phyloP scores from a whole-genome alignment of 2,888 invertebrate genomes.

The Hesperia comma region DNA sequence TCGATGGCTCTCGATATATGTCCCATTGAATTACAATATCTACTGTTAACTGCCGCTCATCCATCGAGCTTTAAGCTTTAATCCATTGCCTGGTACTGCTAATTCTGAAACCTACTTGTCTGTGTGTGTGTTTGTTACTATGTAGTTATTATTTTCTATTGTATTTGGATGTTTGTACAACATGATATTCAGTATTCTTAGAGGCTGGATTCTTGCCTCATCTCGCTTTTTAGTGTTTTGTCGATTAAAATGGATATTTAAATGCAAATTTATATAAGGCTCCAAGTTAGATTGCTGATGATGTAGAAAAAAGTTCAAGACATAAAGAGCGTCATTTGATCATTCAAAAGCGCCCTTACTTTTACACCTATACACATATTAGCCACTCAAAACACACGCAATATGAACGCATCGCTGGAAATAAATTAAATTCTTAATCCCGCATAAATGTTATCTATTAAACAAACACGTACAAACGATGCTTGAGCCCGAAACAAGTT shows the following conservation, averaged over 20 bases:
- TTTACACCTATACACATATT: too few species aligned
- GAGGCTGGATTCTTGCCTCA: too few species aligned
- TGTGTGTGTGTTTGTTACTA: neutral
- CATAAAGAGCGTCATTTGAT: too few species aligned
- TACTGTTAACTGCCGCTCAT: slow-evolving; percentile 13
- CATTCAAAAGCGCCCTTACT: too few species aligned
- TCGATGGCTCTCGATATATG: slow-evolving; percentile 23
- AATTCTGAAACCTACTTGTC: neutral
- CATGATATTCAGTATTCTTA: too few species aligned
- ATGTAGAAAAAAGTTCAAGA: too few species aligned
- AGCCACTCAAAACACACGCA: neutral
- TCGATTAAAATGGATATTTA: too few species aligned
- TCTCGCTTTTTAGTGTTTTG: too few species aligned
- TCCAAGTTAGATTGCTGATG: too few species aligned
- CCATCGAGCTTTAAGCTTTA: neutral
- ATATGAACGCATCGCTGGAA: neutral
- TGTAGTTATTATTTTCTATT: too few species aligned
- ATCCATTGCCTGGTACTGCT: neutral
- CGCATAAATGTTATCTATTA: slow-evolving; percentile 28
- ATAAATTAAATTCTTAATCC: neutral
- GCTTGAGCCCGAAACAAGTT: slow-evolving; percentile 25
- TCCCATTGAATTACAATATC: slow-evolving; percentile 24
- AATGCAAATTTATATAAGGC: too few species aligned
- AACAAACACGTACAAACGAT: slow-evolving; percentile 27
- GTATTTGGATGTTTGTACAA: too few species aligned